Evolutionary conservation across 30 jellyfish, hydroid and myxozoan genomes (phyloP).

Genomic region (Rhopilema esculentum): DNA sequence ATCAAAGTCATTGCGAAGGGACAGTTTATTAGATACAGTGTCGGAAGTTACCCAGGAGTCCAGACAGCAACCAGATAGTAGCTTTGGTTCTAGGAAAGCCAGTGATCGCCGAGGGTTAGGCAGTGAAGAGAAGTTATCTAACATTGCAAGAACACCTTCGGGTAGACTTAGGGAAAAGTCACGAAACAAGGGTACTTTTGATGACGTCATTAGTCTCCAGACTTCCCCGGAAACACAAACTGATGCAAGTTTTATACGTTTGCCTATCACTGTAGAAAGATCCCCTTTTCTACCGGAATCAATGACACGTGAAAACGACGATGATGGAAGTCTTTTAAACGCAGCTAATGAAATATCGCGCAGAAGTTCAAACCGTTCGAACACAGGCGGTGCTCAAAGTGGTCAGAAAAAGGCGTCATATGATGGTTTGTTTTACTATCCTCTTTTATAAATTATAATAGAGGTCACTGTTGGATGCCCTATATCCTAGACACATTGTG

Average conservation of each 20-base stretch:
- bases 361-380: neutral
- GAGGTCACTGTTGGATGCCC: too few species aligned
- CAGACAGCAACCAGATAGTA: too few species aligned
- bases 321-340: neutral
- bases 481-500: too few species aligned
- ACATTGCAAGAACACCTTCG: neutral
- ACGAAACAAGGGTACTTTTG: constrained; percentile 7
- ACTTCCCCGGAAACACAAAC: constrained; percentile 56
- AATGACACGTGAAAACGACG: neutral
- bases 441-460: too few species aligned
- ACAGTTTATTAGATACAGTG: neutral
- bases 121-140: neutral
- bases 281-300: constrained; percentile 8
- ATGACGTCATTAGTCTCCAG: constrained; percentile 65
- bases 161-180: constrained; percentile 18
- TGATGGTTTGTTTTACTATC: too few species aligned
- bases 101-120: neutral
- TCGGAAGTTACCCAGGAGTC: neutral
- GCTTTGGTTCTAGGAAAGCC: too few species aligned
- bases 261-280: constrained; percentile 24
- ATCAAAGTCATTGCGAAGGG: neutral
- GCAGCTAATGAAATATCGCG: neutral
- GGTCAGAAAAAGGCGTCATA: too few species aligned
- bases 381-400: too few species aligned
- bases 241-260: constrained; percentile 46